These are phyloP conservation scores for Chauna torquata DNA, from an alignment of 2,113 vertebrate genomes.

Conservation along the genomic window DNA sequence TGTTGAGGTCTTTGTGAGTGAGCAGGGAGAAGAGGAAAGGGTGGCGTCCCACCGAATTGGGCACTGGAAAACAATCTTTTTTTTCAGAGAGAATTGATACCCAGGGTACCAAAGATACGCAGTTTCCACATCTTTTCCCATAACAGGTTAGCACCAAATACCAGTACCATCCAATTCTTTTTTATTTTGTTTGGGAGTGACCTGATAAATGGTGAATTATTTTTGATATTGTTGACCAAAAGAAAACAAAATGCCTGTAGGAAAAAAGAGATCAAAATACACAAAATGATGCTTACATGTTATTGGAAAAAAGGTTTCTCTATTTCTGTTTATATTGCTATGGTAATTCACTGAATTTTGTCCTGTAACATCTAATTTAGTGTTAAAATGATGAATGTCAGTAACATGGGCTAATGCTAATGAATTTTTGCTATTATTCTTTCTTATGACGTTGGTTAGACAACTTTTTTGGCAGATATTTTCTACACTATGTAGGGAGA, in stretches of 20 bases:
- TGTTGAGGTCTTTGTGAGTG: neutral
- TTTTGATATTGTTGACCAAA: neutral
- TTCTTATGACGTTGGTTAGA: neutral
- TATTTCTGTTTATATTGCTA: neutral
- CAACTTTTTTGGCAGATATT: neutral
- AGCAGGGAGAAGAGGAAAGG: neutral
- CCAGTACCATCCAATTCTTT: neutral
- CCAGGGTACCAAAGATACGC: neutral
- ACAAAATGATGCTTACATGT: accelerated
- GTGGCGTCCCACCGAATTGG: neutral
- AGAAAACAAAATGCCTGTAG: neutral
- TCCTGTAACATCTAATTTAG: neutral
- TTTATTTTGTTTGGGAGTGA: neutral
- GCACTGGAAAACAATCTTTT: neutral
- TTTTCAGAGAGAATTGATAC: neutral
- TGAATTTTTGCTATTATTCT: neutral
- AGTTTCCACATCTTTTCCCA: neutral
- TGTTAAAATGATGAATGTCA: neutral
- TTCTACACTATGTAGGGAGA: neutral
- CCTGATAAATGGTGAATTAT: neutral
- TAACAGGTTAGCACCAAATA: neutral
- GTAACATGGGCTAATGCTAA: neutral
- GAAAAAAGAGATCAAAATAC: neutral
- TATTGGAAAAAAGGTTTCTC: neutral
- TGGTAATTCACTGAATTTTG: neutral